A percentile compares a stretch with the other conserved stretches of the same genome.
Evolutionary conservation across 2,113 vertebrate species (phyloP).

Genomic region (Trochalopteron elliotii): DNA sequence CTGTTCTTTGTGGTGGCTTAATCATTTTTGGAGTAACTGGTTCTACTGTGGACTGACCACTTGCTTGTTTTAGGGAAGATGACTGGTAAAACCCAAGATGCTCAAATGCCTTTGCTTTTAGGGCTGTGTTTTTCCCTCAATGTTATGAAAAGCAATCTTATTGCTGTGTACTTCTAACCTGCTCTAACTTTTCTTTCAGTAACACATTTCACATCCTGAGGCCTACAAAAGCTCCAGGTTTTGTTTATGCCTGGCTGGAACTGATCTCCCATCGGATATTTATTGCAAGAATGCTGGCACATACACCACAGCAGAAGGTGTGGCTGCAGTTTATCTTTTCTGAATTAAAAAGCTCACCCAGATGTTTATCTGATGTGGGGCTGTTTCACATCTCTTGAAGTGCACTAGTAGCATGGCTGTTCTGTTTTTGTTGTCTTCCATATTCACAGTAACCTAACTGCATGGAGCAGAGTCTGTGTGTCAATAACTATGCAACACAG

Average conservation of each 20-base stretch:
- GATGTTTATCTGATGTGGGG: slow-evolving; percentile 19
- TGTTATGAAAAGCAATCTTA: neutral
- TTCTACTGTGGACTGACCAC: neutral
- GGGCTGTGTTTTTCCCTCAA: neutral
- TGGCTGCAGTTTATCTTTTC: slow-evolving; percentile 79
- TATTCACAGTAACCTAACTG: slow-evolving; percentile 38
- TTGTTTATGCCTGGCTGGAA: slow-evolving; percentile 98
- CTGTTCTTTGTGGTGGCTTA: slow-evolving; percentile 2
- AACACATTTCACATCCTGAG: slow-evolving; percentile 99
- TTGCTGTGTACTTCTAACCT: slow-evolving; percentile 40
- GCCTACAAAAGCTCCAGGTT: slow-evolving; percentile 98
- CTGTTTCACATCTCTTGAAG: neutral
- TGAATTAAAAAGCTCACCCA: slow-evolving; percentile 40
- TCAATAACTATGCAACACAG: neutral
- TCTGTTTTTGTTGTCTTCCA: slow-evolving; percentile 7
- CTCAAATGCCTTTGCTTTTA: slow-evolving; percentile 47
- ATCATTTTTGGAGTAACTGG: neutral
- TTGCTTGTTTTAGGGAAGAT: neutral
- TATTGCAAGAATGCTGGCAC: slow-evolving; percentile 98
- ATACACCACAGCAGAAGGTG: slow-evolving; percentile 99
- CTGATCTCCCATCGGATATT: slow-evolving; percentile 99
- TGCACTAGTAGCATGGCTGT: slow-evolving; percentile 42
- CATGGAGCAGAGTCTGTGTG: neutral
- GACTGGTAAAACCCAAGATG: neutral
- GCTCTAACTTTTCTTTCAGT: slow-evolving; percentile 79